A percentile compares a stretch with the other conserved stretches of the same genome.
Evolutionary conservation across 1,140 invertebrate genomes (phyloP).

Genomic region (Bacillus rossius): DNA sequence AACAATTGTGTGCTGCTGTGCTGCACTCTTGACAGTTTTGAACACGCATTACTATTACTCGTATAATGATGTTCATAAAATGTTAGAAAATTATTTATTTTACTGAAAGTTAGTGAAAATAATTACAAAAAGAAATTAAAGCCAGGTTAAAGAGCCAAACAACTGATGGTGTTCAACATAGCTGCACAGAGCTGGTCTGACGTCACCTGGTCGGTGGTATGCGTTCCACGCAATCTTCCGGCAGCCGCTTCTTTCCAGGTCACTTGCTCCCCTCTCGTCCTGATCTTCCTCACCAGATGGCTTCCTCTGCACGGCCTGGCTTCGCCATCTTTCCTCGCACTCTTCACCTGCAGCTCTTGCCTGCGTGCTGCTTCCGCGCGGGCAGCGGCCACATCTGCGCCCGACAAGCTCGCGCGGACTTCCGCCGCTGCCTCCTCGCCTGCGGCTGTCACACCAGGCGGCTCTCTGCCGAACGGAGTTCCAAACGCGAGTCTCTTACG

Average conservation of each 20-base stretch:
- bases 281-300: conserved; percentile 27
- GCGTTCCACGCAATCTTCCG: conserved; percentile 20
- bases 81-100: too few species aligned
- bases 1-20: too few species aligned
- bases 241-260: conserved; percentile 28
- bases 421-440: neutral
- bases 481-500: neutral
- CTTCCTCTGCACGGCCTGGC: conserved; percentile 29
- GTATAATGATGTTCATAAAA: too few species aligned
- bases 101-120: too few species aligned
- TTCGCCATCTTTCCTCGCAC: conserved; percentile 29
- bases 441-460: too few species aligned
- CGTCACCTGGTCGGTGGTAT: conserved; percentile 8
- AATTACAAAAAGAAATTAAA: too few species aligned
- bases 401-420: neutral
- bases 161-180: too few species aligned
- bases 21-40: too few species aligned
- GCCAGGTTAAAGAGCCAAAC: too few species aligned
- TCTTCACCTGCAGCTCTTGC: conserved; percentile 36
- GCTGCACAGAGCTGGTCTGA: too few species aligned
- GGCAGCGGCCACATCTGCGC: neutral
- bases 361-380: neutral
- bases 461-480: neutral
- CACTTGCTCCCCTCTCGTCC: conserved; percentile 26
- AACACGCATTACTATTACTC: too few species aligned